Evolutionary conservation across 2,113 vertebrate species (phyloP), one percentile per base, ranked within the genome.

Genomic region (Ptyas mucosa): DNA sequence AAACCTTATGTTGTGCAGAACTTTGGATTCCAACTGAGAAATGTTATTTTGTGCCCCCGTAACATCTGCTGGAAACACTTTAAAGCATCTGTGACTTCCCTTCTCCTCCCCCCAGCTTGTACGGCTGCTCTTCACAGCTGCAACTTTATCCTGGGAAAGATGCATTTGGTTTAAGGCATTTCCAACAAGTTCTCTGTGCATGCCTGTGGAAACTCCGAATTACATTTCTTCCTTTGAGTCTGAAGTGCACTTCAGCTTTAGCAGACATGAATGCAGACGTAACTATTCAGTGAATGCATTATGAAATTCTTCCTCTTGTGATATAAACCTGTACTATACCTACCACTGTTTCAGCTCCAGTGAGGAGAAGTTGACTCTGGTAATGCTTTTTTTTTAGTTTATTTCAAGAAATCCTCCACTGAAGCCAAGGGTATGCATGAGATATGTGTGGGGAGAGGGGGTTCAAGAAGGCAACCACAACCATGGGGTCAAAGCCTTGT

Each of bases 401-500:
- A 24, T 24, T 81, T 49, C 5, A 90, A 89, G 43, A 14, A 87
- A 94, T 49, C 93, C 12, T 24, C n/a, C 90, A 18, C 9, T 46
- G 12, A 24, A 87, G 14, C 54, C 29, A 18, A 81, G 69, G 34
- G 2, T 81, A 7, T 39, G 15, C 7, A 20, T 0, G 7, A 81
- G 34, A 1, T 57, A 1, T 6, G 10, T 3, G 24, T 0, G 23
- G 24, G 58, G 24, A 21, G 1, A 2, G 58, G 9, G 24, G 0
- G n/a, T n/a, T n/a, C 64, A 69, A 18, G 29, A 69, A n/a, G 29
- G 64, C 29, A n/a, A n/a, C 12, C 29, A 69, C 64, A 69, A 69
- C 61, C 61, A 69, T 15, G 64, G 5, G 5, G 5, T 75, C n/a
- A 34, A 34, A 75, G n/a, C n/a, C 2, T 14, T 34, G 14, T 75